Base-by-base conservation (phyloP, 2,797 vertebrate genomes). In the Sebastes miniatus region DNA sequence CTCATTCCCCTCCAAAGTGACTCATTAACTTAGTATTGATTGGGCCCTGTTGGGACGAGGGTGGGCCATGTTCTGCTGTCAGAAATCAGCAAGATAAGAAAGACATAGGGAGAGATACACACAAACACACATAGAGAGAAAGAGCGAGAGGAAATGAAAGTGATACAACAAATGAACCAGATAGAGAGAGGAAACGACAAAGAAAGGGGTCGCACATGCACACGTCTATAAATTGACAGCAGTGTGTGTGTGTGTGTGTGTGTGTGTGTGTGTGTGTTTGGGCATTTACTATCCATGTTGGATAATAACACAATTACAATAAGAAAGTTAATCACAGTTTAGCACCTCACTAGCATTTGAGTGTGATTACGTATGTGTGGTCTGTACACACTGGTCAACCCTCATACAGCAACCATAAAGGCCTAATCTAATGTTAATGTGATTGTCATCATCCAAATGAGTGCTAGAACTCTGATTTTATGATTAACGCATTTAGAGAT, bases 21-120 rank as follows among this genome's bases (percentile, higher is more conserved):
- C 85, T 94, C 22, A 54, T 93, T 92, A 89, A 92, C 79, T 85
- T 69, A 29, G 43, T 52, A 68, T 91, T 85, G 77, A 93, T 91
- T 86, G 73, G 66, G 74, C 63, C 90, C 90, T 61, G 78, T 71
- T 43, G 83, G 73, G 78, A 80, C 24, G 36, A 85, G 75, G 80
- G 76, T 8, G 73, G 89, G 79, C 76, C 81, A 77, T 74, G 82
- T 85, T 66, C 65, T 57, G 69, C 84, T 70, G 79, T 88, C 76
- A 83, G 84, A 91, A 85, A 93, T 76, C 79, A 93, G 77, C 64
- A 20, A 90, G 93, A 94, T 87, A 87, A 81, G 32, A 66, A 31
- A 36, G 80, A 70, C 62, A 76, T 22, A 18, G 11, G n/a, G 8
- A 36, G 20, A 20, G 24, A 62, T 3, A 58, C 29, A 61, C 20